Evolutionary conservation across 1,140 invertebrate species (phyloP).

Genomic region (Tribolium madens): DNA sequence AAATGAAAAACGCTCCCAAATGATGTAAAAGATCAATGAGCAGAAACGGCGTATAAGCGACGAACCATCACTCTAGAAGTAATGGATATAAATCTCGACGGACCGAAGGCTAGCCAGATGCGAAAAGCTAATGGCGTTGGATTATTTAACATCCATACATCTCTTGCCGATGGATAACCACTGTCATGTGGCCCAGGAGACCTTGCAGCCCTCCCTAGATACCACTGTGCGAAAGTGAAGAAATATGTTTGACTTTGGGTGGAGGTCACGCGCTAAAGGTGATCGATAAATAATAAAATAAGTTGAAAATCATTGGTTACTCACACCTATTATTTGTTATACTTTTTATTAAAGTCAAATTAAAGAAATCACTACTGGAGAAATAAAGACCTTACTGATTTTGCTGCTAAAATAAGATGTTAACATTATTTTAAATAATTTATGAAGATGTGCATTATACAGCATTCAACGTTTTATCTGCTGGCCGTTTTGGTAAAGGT

Average conservation of each 20-base stretch:
- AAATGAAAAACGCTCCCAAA: constrained; percentile 46
- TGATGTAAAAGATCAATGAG: constrained; percentile 29
- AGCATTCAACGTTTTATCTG: no score
- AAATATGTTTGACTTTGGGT: constrained; percentile 40
- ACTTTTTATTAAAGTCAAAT: no score
- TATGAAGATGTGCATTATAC: not conserved
- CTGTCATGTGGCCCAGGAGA: constrained; percentile 42
- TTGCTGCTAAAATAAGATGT: no score
- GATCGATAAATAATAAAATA: not conserved
- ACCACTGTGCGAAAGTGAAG: constrained; percentile 43
- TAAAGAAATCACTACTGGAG: no score
- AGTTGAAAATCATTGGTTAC: no score
- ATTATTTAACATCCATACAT: constrained; percentile 55
- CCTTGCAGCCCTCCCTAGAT: constrained; percentile 13
- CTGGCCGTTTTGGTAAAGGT: no score
- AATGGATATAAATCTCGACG: constrained; percentile 51
- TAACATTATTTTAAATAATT: no score
- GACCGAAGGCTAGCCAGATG: constrained; percentile 35
- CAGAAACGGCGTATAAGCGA: constrained; percentile 47
- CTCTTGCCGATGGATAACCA: constrained; percentile 50
- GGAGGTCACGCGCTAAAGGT: constrained; percentile 12
- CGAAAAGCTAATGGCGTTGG: constrained; percentile 53
- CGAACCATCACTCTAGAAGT: constrained; percentile 48
- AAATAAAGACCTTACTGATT: no score
- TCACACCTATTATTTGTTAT: no score